Conservation (phyloP, 92 coral and sea anemone genomes). For the Heliopora coerulea region DNA sequence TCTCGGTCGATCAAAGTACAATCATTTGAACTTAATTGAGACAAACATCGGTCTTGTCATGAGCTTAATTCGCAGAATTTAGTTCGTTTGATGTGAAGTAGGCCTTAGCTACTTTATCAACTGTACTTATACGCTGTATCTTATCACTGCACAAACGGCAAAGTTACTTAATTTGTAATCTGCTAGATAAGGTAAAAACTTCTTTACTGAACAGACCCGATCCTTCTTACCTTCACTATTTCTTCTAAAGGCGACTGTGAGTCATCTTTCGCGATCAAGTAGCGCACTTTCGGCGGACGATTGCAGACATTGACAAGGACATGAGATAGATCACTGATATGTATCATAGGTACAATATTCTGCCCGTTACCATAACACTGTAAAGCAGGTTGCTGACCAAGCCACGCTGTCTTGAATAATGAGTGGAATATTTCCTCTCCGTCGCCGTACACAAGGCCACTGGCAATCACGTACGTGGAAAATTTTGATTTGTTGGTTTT, state of each 20-base stretch:
- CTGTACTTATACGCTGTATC: too few relatives aligned
- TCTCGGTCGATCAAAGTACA: too few relatives aligned
- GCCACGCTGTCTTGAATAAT: constrained; percentile 98
- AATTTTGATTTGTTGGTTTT: constrained; percentile 91
- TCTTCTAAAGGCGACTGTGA: constrained; percentile 97
- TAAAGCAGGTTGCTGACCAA: constrained; percentile 88
- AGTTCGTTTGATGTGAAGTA: too few relatives aligned
- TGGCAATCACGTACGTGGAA: constrained; percentile 87
- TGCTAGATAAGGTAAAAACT: too few relatives aligned
- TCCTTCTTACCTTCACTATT: constrained; percentile 82
- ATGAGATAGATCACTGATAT: constrained; percentile 78
- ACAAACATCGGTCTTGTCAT: too few relatives aligned
- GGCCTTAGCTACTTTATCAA: too few relatives aligned
- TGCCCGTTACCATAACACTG: constrained; percentile 97
- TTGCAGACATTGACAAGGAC: constrained; percentile 90
- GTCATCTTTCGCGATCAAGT: constrained; percentile 93
- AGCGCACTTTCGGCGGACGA: constrained; percentile 90
- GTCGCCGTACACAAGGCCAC: constrained; percentile 90
- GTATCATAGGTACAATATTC: constrained; percentile 91
- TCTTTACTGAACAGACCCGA: not conserved
- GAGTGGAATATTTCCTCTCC: constrained; percentile 98
- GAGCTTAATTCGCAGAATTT: too few relatives aligned
- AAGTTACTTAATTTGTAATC: too few relatives aligned
- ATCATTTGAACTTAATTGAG: too few relatives aligned
- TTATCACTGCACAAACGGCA: too few relatives aligned